These are phyloP conservation scores for Uropsilus gracilis DNA, from an alignment of 2,113 vertebrate species.

Conservation along the genomic window DNA sequence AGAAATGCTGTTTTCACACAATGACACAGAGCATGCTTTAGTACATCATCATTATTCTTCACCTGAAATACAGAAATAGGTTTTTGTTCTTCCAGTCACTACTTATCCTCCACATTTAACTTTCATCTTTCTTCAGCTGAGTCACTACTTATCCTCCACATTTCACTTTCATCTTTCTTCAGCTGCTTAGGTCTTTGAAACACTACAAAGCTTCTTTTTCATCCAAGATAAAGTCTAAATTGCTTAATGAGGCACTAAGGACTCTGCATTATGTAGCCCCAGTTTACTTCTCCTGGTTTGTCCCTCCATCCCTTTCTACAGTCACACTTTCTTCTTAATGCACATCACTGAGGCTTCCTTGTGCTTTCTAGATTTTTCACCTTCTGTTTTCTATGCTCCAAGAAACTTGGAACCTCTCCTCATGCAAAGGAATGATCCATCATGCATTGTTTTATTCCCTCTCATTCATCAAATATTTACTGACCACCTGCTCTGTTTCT, in stretches of 20 bases:
- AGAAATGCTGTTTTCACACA: background rate
- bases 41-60: background rate
- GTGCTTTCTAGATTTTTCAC: background rate
- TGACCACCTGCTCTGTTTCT: background rate
- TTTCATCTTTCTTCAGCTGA: background rate
- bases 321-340: background rate
- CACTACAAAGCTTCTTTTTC: background rate
- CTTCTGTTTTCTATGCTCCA: background rate
- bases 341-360: background rate
- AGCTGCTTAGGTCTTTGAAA: background rate
- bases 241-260: background rate
- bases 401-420: background rate
- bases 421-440: background rate
- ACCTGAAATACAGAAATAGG: background rate
- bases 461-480: conserved; percentile 22
- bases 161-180: background rate
- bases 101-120: background rate
- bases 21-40: background rate
- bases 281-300: background rate
- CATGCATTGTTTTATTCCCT: background rate
- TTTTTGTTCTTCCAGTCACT: background rate
- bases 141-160: background rate
- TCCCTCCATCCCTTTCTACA: background rate
- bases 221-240: background rate
- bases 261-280: background rate